Evolutionary conservation across 2,797 vertebrate genomes (phyloP).

Genomic region (Protonibea diacanthus): DNA sequence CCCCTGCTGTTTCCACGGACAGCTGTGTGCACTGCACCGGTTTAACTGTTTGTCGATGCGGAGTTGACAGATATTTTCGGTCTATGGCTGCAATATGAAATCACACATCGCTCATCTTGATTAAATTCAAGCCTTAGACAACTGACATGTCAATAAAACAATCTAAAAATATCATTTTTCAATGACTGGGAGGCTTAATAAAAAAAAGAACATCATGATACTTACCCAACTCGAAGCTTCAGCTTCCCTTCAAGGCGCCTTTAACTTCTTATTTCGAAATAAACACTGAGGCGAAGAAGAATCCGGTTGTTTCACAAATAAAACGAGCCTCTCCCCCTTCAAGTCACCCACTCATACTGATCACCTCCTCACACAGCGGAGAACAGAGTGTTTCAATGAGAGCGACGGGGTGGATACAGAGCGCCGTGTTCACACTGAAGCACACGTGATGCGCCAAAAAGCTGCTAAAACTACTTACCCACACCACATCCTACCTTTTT

Average conservation of each 20-base stretch:
- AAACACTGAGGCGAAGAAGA: not conserved
- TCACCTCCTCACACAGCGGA: conserved; percentile 10
- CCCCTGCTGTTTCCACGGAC: conserved; percentile 26
- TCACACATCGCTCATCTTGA: not conserved
- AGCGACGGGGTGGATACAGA: conserved; percentile 29
- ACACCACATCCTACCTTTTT: conserved; percentile 8
- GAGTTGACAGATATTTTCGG: not conserved
- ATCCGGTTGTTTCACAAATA: not conserved
- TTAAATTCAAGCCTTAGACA: not conserved
- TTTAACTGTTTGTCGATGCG: conserved; percentile 18
- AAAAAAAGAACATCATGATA: conserved; percentile 24
- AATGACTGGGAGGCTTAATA: not conserved
- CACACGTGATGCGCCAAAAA: conserved; percentile 44
- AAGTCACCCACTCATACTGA: conserved; percentile 26
- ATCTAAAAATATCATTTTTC: not conserved
- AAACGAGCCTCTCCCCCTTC: not conserved
- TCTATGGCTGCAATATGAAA: not conserved
- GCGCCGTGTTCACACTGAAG: conserved; percentile 1
- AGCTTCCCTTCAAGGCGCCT: not conserved
- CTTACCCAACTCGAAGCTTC: conserved; percentile 53
- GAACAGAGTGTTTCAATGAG: conserved; percentile 9
- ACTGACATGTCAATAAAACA: not conserved
- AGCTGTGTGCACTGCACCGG: conserved; percentile 20
- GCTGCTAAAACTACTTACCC: not conserved
- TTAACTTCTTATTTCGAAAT: conserved; percentile 24